Percentiles rank a stretch among this genome's conserved stretches.
Conservation (phyloP, 1,140 invertebrate genomes). For the Forficula auricularia region DNA sequence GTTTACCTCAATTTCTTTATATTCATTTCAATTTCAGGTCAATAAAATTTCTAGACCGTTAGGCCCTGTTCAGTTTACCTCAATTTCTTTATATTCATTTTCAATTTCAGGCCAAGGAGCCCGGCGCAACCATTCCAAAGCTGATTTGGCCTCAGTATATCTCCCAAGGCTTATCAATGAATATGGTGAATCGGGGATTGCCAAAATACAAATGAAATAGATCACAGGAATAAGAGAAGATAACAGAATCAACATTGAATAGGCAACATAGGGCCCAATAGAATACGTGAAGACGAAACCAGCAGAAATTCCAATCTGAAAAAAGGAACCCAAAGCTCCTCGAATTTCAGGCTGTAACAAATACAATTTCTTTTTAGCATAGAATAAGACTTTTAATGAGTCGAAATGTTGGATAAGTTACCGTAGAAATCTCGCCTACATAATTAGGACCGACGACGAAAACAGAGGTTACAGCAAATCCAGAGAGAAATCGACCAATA, state of each 20-base stretch:
- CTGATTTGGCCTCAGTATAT: slow-evolving; percentile 36
- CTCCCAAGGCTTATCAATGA: slow-evolving; percentile 39
- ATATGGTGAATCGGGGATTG: slow-evolving; percentile 64
- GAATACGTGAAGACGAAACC: slow-evolving; percentile 50
- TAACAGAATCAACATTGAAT: slow-evolving; percentile 29
- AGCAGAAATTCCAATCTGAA: slow-evolving; percentile 33
- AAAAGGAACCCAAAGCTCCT: slow-evolving; percentile 42
- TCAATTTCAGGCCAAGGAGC: slow-evolving; percentile 18
- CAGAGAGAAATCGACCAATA: too few relatives aligned
- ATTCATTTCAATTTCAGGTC: too few relatives aligned
- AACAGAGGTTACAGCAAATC: too few relatives aligned
- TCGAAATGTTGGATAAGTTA: too few relatives aligned
- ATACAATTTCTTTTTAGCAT: too few relatives aligned
- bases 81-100: too few relatives aligned
- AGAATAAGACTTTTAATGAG: too few relatives aligned
- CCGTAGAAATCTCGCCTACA: too few relatives aligned
- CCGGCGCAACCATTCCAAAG: slow-evolving; percentile 41
- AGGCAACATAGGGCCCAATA: slow-evolving; percentile 41
- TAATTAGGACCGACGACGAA: too few relatives aligned
- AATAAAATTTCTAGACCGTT: too few relatives aligned
- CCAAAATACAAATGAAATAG: slow-evolving; percentile 41
- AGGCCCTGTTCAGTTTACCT: too few relatives aligned
- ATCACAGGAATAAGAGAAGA: slow-evolving; percentile 36
- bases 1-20: too few relatives aligned
- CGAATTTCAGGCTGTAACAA: slow-evolving; percentile 30